Conservation (phyloP, 1,140 invertebrate genomes). For the Pissodes strobi region DNA sequence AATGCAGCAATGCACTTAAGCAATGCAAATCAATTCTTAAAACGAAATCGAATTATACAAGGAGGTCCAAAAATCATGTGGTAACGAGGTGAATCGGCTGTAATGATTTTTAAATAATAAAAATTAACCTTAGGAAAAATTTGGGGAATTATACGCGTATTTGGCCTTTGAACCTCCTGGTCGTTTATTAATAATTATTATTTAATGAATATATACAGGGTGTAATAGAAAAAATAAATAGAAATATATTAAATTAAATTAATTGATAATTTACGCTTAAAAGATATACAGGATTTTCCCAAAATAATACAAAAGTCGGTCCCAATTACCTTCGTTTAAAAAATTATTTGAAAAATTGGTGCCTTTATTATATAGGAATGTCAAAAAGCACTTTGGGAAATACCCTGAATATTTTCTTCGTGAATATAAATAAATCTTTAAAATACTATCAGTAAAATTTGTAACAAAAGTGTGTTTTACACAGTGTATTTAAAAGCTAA, state of each 20-base stretch:
- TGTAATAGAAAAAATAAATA: constrained; percentile 22
- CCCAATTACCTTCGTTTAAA: too few relatives aligned
- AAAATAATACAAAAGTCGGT: too few relatives aligned
- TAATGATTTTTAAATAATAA: not conserved
- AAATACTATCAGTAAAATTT: constrained; percentile 22
- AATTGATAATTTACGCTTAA: not conserved
- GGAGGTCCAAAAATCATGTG: too few relatives aligned
- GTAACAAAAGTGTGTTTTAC: constrained; percentile 28
- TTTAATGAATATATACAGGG: constrained; percentile 23
- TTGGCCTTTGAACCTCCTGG: not conserved
- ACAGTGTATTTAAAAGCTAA: constrained; percentile 14
- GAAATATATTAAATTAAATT: constrained; percentile 17
- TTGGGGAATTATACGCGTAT: not conserved
- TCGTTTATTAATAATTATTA: not conserved
- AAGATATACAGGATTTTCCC: not conserved
- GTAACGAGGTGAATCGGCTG: too few relatives aligned
- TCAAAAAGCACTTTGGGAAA: too few relatives aligned
- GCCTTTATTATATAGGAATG: not conserved
- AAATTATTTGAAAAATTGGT: not conserved
- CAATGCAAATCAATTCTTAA: too few relatives aligned
- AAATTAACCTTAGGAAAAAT: not conserved
- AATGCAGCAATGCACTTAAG: too few relatives aligned
- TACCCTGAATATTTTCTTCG: not conserved
- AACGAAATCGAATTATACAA: too few relatives aligned
- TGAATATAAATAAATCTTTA: constrained; percentile 14